Evolutionary conservation across 2,888 invertebrate species (phyloP).

Genomic region (Orthosia cruda): DNA sequence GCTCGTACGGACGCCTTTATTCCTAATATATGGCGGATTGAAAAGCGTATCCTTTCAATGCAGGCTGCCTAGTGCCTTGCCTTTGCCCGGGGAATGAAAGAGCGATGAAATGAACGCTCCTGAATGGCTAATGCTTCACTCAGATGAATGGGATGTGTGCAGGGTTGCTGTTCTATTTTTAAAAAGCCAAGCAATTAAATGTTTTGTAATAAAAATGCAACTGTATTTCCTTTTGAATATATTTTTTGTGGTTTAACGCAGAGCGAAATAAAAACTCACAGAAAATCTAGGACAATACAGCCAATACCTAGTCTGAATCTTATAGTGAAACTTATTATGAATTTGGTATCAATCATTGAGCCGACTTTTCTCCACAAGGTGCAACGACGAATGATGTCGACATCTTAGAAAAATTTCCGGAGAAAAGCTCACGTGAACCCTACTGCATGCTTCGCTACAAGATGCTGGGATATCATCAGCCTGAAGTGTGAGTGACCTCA

Average conservation of each 20-base stretch:
- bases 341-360: not conserved
- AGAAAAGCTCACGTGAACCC: slow-evolving; percentile 33
- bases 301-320: not conserved
- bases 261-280: not conserved
- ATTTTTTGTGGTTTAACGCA: slow-evolving; percentile 9
- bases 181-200: slow-evolving; percentile 18
- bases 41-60: slow-evolving; percentile 77
- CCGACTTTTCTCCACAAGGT: not conserved
- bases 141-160: slow-evolving; percentile 71
- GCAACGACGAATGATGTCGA: not conserved
- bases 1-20: slow-evolving; percentile 52
- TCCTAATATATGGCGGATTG: slow-evolving; percentile 61
- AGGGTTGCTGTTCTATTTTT: slow-evolving; percentile 48
- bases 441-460: slow-evolving; percentile 19
- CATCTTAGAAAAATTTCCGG: not conserved
- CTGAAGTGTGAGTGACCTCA: slow-evolving; percentile 62
- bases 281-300: not conserved
- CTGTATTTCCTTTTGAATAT: slow-evolving; percentile 8
- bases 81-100: slow-evolving; percentile 72
- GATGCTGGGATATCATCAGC: slow-evolving; percentile 47
- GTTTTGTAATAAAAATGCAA: slow-evolving; percentile 12
- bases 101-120: slow-evolving; percentile 73
- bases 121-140: slow-evolving; percentile 80
- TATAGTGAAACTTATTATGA: not conserved
- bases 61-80: slow-evolving; percentile 62